phyloP scores from a whole-genome alignment of 2,797 vertebrate genomes.

The Botia kubotai region DNA sequence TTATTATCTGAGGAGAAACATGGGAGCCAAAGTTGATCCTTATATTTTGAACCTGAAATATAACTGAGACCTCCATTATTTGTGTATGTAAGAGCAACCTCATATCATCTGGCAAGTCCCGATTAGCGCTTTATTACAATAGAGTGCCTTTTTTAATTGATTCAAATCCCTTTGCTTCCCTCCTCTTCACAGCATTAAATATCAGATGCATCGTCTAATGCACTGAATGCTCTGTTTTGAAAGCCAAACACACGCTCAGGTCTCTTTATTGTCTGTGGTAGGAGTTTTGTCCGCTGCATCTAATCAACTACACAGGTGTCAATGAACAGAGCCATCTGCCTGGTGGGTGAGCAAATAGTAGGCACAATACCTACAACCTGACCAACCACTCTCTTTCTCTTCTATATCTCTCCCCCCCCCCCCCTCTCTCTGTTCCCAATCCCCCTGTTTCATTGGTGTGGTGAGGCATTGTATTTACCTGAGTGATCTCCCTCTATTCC shows the following conservation, averaged over 20 bases:
- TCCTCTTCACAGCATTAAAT: neutral
- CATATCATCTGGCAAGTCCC: no score
- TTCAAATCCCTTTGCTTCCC: neutral
- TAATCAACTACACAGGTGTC: constrained; percentile 44
- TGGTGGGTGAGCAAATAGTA: constrained; percentile 55
- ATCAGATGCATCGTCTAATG: neutral
- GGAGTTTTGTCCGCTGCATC: constrained; percentile 31
- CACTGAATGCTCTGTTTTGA: neutral
- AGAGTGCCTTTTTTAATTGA: neutral
- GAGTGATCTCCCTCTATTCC: constrained; percentile 35
- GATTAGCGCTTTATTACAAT: neutral
- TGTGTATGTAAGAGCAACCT: neutral
- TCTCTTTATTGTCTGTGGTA: constrained; percentile 43
- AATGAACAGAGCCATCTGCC: constrained; percentile 60
- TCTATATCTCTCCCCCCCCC: constrained; percentile 27
- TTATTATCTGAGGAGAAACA: no score
- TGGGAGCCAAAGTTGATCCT: no score
- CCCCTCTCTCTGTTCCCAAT: constrained; percentile 64
- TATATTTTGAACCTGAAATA: no score
- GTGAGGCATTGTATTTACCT: constrained; percentile 34
- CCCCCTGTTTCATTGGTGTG: constrained; percentile 61
- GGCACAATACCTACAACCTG: constrained; percentile 58
- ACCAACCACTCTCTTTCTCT: constrained; percentile 41
- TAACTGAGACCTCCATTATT: no score
- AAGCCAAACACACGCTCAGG: constrained; percentile 23